Conservation (phyloP, 2,797 vertebrate species). For the Cephalopachus bancanus region DNA sequence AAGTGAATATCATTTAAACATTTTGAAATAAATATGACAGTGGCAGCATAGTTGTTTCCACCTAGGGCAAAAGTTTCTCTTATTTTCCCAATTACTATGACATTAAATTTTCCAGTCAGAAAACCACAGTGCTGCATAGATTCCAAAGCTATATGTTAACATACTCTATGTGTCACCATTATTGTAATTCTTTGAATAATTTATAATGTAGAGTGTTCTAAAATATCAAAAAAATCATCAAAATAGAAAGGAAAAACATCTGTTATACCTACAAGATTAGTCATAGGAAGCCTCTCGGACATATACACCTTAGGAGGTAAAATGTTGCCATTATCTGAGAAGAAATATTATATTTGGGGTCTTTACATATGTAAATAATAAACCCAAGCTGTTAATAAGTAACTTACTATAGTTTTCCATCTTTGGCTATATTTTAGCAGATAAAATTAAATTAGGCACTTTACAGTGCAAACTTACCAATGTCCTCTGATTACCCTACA, state of each 20-base stretch:
- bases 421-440: not conserved
- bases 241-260: not conserved
- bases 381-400: not conserved
- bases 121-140: not conserved
- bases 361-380: not conserved
- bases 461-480: not conserved
- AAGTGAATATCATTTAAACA: not conserved
- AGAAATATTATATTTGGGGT: not conserved
- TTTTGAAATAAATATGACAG: not conserved
- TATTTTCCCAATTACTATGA: not conserved
- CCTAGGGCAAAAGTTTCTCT: not conserved
- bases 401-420: not conserved
- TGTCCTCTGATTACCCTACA: not conserved
- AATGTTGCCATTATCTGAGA: not conserved
- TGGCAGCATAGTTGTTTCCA: too few relatives aligned
- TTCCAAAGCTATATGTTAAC: not conserved
- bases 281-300: not conserved
- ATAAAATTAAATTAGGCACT: not conserved
- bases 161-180: not conserved
- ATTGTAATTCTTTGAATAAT: not conserved
- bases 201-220: not conserved
- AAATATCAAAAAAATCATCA: not conserved
- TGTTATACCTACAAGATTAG: not conserved
- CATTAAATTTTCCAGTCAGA: not conserved
- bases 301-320: not conserved